Percentiles rank a stretch among this genome's conserved stretches.
Conservation (phyloP, 2,888 invertebrate species). For the Xanthorhoe spadicearia region DNA sequence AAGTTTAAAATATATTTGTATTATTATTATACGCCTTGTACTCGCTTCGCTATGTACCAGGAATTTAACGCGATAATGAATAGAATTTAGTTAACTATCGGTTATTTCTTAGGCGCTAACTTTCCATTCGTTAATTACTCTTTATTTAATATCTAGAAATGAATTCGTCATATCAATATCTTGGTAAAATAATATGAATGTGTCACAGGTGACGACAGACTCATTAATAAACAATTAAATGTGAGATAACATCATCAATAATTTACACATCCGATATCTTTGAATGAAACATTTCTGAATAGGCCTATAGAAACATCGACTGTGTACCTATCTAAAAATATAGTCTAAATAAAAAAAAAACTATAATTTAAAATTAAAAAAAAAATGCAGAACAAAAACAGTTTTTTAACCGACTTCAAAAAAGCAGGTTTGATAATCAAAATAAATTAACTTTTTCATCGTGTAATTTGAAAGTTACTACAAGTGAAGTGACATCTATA, state of each 20-base stretch:
- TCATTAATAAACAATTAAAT: slow-evolving; percentile 30
- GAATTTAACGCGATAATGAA: no score
- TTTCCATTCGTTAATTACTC: no score
- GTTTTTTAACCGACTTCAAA: no score
- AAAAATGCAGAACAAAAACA: neutral
- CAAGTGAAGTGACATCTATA: neutral
- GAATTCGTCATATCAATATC: no score
- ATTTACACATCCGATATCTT: neutral
- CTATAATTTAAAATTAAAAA: neutral
- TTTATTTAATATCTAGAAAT: no score
- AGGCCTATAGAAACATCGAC: neutral
- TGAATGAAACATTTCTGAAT: neutral
- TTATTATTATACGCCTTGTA: no score
- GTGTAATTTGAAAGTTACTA: neutral
- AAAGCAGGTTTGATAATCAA: no score
- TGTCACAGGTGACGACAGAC: slow-evolving; percentile 10
- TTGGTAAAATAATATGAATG: neutral
- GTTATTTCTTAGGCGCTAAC: no score
- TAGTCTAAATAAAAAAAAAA: no score
- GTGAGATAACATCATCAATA: slow-evolving; percentile 14
- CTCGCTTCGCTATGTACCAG: no score
- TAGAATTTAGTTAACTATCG: no score
- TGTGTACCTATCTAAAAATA: neutral
- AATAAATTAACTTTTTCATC: neutral
- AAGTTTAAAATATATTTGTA: no score